These are phyloP conservation scores for Diploscapter pachys DNA, from an alignment of 1,140 invertebrate genomes.

Conservation along the genomic window DNA sequence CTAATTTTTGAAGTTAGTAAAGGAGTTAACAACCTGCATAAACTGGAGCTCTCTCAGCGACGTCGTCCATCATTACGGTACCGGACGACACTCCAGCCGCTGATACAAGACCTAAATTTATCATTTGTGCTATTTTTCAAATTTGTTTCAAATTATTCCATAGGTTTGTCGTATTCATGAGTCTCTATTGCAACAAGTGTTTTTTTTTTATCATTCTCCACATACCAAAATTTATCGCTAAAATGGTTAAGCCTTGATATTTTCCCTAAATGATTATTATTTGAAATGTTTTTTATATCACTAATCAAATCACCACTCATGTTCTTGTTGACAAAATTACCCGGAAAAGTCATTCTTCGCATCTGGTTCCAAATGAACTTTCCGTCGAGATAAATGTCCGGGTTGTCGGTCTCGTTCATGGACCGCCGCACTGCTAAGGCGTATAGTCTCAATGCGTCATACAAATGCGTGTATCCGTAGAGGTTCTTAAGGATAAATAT, in stretches of 20 bases:
- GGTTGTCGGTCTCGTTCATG: conserved; percentile 42
- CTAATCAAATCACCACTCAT: background rate
- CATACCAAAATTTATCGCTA: too few relatives aligned
- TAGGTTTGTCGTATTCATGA: background rate
- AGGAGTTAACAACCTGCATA: conserved; percentile 32
- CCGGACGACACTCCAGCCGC: conserved; percentile 42
- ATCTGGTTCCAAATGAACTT: conserved; percentile 46
- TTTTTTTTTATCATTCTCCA: background rate
- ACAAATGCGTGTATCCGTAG: conserved; percentile 50
- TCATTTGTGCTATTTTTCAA: background rate
- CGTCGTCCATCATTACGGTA: conserved; percentile 46
- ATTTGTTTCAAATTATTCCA: conserved; percentile 17
- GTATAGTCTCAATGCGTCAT: conserved; percentile 47
- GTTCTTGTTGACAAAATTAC: conserved; percentile 16
- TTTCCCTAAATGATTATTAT: too few relatives aligned
- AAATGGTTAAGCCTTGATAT: too few relatives aligned
- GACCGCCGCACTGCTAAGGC: conserved; percentile 36
- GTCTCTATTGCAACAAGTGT: background rate
- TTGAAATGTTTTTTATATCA: background rate
- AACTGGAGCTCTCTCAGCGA: conserved; percentile 44
- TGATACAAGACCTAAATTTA: conserved; percentile 38
- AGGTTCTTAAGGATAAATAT: conserved; percentile 40
- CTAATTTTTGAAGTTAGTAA: too few relatives aligned
- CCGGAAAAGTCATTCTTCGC: conserved; percentile 42
- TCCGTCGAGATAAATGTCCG: conserved; percentile 31